phyloP scores from a whole-genome alignment of 2,888 invertebrate genomes.

The Ariolimax columbianus region DNA sequence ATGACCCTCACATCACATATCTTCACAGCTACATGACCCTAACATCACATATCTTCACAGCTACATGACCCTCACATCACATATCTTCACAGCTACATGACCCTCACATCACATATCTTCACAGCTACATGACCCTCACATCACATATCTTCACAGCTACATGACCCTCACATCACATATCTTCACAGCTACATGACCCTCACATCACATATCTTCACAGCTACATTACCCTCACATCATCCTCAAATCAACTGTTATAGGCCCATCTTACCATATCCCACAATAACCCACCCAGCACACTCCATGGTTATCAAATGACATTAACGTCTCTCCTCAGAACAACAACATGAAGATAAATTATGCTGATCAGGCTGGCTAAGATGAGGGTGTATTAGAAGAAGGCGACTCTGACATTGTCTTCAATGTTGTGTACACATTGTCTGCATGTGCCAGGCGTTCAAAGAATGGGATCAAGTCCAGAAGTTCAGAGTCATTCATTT shows the following conservation, averaged over 20 bases:
- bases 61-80: too few relatives aligned
- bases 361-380: conserved; percentile 49
- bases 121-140: background rate
- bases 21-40: background rate
- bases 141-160: background rate
- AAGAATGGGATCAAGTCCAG: conserved; percentile 98
- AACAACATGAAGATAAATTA: background rate
- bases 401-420: conserved; percentile 59
- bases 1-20: background rate
- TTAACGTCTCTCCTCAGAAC: background rate
- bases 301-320: background rate
- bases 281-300: background rate
- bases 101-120: too few relatives aligned
- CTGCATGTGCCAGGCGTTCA: conserved; percentile 96
- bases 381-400: conserved; percentile 55
- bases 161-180: background rate
- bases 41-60: too few relatives aligned
- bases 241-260: background rate
- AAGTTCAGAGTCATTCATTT: conserved; percentile 97
- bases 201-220: background rate
- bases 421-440: conserved; percentile 87
- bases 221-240: background rate
- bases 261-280: too few relatives aligned
- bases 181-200: too few relatives aligned
- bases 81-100: background rate